Conservation (phyloP, 2,888 invertebrate genomes). For the Caenorhabditis sp. region DNA sequence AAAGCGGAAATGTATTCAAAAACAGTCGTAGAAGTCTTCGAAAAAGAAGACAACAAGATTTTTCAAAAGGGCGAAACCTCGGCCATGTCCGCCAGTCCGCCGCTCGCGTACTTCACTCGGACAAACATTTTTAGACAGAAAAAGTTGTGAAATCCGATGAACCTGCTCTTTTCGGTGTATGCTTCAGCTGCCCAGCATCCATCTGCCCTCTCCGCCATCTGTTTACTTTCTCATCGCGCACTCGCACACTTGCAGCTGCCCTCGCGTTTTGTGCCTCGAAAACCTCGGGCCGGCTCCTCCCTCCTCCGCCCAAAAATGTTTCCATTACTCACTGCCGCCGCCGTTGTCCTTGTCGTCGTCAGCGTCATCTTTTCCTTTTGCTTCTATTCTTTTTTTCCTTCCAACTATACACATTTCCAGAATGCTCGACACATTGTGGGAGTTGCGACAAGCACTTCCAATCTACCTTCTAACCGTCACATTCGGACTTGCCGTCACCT, state of each 20-base stretch:
- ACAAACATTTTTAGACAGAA: conserved; percentile 10
- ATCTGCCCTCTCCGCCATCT: conserved; percentile 20
- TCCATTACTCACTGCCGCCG: conserved; percentile 46
- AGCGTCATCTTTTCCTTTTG: neutral
- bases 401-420: conserved; percentile 10
- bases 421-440: conserved; percentile 36
- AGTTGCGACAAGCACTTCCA: conserved; percentile 50
- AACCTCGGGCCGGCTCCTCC: conserved; percentile 28
- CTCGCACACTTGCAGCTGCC: conserved; percentile 39
- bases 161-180: conserved; percentile 8
- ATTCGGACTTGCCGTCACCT: conserved; percentile 56
- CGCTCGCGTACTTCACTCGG: conserved; percentile 39
- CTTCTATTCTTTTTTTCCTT: conserved; percentile 2
- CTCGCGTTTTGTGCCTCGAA: conserved; percentile 26
- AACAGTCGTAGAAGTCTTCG: neutral
- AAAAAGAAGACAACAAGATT: conserved; percentile 14
- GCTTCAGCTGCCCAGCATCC: conserved; percentile 32
- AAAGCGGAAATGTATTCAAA: too few species aligned
- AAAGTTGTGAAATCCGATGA: conserved; percentile 33
- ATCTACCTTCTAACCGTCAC: conserved; percentile 59
- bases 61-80: conserved; percentile 2
- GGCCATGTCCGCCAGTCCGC: conserved; percentile 25
- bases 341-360: too few species aligned
- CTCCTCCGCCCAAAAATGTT: conserved; percentile 30
- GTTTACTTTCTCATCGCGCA: conserved; percentile 49